Evolutionary conservation across 2,113 vertebrate species (phyloP).

Genomic region (Arvicanthis niloticus): DNA sequence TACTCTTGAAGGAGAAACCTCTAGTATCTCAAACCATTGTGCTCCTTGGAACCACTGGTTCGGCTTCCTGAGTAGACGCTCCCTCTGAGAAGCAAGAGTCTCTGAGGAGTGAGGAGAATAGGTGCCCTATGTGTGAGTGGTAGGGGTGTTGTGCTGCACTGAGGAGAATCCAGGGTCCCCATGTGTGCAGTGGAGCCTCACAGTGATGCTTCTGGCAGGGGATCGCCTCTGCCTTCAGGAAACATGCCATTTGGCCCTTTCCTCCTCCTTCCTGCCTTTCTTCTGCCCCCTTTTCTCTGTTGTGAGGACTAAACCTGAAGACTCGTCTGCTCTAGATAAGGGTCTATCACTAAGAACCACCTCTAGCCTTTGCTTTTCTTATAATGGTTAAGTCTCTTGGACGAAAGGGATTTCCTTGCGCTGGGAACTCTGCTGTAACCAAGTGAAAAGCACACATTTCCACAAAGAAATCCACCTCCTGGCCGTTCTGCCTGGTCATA

Average conservation of each 20-base stretch:
- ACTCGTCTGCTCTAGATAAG: neutral
- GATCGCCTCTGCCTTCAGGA: neutral
- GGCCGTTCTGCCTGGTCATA: neutral
- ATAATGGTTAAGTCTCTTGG: neutral
- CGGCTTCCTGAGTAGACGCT: neutral
- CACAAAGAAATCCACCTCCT: neutral
- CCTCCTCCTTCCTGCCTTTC: no score
- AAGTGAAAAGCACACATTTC: neutral
- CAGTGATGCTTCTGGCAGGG: neutral
- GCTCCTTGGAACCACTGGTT: neutral
- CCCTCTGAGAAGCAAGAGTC: neutral
- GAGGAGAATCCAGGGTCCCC: neutral
- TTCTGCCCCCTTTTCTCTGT: neutral
- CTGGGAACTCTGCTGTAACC: neutral
- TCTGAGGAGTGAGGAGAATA: neutral
- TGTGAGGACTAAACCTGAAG: neutral
- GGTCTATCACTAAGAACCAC: neutral
- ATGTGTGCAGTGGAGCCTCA: neutral
- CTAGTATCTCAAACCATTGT: neutral
- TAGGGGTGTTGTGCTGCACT: neutral
- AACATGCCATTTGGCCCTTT: neutral
- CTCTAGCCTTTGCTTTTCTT: neutral
- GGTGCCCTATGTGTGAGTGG: neutral
- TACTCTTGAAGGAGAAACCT: neutral
- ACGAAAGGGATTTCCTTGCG: neutral